Conservation (phyloP, 2,797 vertebrate genomes). For the Pelochelys cantorii region DNA sequence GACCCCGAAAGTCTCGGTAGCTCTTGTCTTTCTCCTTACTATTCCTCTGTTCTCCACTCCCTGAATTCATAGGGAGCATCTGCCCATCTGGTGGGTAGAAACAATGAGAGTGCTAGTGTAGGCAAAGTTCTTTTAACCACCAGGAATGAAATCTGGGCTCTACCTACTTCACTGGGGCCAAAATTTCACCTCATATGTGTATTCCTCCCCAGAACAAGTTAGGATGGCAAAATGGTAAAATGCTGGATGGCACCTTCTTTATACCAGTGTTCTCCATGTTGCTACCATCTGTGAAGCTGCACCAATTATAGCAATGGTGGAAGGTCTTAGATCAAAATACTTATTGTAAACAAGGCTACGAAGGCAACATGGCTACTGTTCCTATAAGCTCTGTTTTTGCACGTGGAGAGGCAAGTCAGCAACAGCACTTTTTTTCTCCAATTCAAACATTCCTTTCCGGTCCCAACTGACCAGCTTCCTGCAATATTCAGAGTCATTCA, state of each 20-base stretch:
- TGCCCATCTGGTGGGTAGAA: too few relatives aligned
- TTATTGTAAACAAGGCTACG: neutral
- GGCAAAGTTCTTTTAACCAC: neutral
- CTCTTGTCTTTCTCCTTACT: too few relatives aligned
- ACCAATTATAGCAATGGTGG: neutral
- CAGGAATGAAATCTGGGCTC: neutral
- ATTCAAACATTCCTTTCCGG: conserved; percentile 60
- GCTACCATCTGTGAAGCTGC: neutral
- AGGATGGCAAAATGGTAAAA: neutral
- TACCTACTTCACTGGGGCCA: neutral
- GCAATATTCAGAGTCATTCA: neutral
- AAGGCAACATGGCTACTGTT: conserved; percentile 2
- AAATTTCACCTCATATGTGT: neutral
- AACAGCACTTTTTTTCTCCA: conserved; percentile 26
- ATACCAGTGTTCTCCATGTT: neutral
- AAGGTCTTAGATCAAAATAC: neutral
- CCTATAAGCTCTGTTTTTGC: conserved; percentile 55
- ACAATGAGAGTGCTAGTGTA: too few relatives aligned
- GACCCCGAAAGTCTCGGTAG: too few relatives aligned
- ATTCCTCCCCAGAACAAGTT: neutral
- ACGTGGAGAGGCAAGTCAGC: conserved; percentile 46
- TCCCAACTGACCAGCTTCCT: conserved; percentile 5
- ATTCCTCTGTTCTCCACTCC: too few relatives aligned
- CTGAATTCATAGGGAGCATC: too few relatives aligned
- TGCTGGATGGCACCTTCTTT: neutral